These are phyloP conservation scores for Cinclus cinclus DNA, from an alignment of 2,113 vertebrate species.

Conservation along the genomic window DNA sequence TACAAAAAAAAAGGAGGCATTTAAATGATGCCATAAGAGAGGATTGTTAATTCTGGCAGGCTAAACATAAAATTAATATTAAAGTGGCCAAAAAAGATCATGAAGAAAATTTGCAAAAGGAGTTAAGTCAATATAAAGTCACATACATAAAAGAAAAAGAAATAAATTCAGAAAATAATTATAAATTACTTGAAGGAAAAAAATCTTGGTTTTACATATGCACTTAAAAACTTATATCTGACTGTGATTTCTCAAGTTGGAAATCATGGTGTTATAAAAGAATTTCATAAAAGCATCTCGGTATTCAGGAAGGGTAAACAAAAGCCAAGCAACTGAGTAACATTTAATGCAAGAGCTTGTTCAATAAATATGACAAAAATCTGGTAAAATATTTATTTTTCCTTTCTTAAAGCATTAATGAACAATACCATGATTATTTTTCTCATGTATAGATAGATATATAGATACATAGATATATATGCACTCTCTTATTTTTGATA, in stretches of 20 bases:
- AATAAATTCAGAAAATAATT: not conserved
- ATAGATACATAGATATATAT: no score
- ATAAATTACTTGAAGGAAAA: not conserved
- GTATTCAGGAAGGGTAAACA: not conserved
- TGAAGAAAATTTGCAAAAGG: not conserved
- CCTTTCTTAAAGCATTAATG: not conserved
- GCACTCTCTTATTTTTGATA: not conserved
- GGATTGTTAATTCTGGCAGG: not conserved
- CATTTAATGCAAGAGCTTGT: not conserved
- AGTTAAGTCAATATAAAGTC: not conserved
- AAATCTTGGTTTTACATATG: not conserved
- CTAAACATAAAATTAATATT: not conserved
- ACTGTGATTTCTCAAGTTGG: not conserved
- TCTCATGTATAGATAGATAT: not conserved
- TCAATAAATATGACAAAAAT: not conserved
- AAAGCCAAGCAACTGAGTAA: not conserved
- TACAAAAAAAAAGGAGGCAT: not conserved
- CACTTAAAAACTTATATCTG: not conserved
- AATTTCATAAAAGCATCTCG: not conserved
- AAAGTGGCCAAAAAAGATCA: not conserved
- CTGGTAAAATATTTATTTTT: not conserved
- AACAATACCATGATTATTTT: not conserved
- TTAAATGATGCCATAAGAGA: not conserved
- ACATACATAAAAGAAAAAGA: not conserved
- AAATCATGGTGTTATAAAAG: not conserved